Percentiles rank a stretch among this genome's conserved stretches.
phyloP scores from a whole-genome alignment of 1,140 invertebrate genomes.

The Cardiocondyla obscurior region DNA sequence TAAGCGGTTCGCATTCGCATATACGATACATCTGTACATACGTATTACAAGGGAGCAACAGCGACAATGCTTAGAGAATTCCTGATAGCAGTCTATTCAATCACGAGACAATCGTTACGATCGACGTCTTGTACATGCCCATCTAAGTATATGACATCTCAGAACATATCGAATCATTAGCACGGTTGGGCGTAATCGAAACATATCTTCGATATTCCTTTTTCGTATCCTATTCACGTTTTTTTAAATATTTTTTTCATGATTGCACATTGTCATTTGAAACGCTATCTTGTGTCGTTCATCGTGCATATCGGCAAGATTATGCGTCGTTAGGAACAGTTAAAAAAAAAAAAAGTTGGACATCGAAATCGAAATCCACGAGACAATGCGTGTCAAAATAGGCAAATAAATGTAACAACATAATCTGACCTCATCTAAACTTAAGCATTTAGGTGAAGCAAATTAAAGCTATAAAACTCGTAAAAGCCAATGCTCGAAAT shows the following conservation, averaged over 20 bases:
- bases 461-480: constrained; percentile 72
- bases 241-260: constrained; percentile 9
- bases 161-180: constrained; percentile 29
- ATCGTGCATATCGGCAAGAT: constrained; percentile 77
- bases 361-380: constrained; percentile 54
- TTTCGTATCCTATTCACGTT: constrained; percentile 31
- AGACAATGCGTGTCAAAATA: constrained; percentile 70
- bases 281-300: constrained; percentile 32
- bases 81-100: constrained; percentile 23
- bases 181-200: background rate
- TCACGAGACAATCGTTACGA: constrained; percentile 45
- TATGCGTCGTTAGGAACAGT: constrained; percentile 74
- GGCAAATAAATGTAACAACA: constrained; percentile 66
- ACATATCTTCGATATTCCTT: constrained; percentile 35
- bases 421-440: constrained; percentile 84
- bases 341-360: constrained; percentile 76
- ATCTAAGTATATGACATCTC: constrained; percentile 37
- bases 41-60: constrained; percentile 40
- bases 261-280: constrained; percentile 40
- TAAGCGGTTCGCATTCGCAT: constrained; percentile 16
- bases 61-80: constrained; percentile 44
- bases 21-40: constrained; percentile 47
- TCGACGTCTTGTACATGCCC: constrained; percentile 53
- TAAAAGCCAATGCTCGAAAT: background rate
- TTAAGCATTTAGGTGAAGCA: constrained; percentile 82